Evolutionary conservation across 2,888 invertebrate genomes (phyloP).

Genomic region (Prosapia bicincta): DNA sequence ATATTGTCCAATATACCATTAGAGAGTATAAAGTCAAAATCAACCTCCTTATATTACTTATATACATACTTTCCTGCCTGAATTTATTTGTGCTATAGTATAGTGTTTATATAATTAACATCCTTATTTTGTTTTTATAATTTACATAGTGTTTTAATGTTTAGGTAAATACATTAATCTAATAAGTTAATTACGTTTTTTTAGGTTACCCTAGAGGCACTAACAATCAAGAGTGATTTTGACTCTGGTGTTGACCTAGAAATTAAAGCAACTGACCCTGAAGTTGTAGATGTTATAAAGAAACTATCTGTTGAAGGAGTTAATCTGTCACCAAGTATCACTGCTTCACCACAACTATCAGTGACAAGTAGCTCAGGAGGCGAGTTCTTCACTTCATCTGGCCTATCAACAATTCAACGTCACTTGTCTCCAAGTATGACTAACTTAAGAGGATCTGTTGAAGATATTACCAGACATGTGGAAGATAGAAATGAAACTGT

Average conservation of each 20-base stretch:
- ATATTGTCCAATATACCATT: too few species aligned
- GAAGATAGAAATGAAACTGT: conserved; percentile 7
- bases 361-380: conserved; percentile 39
- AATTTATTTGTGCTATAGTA: too few species aligned
- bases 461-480: conserved; percentile 48
- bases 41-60: too few species aligned
- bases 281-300: conserved; percentile 17
- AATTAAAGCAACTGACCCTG: conserved; percentile 30
- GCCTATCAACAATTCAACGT: conserved; percentile 15
- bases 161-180: too few species aligned
- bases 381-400: conserved; percentile 37
- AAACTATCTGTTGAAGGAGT: conserved; percentile 14
- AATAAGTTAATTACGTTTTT: too few species aligned
- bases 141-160: too few species aligned
- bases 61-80: too few species aligned
- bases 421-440: conserved; percentile 47
- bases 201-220: conserved; percentile 26
- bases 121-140: too few species aligned
- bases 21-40: too few species aligned
- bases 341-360: conserved; percentile 40
- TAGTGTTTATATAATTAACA: too few species aligned
- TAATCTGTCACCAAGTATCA: conserved; percentile 28
- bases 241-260: conserved; percentile 41
- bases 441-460: conserved; percentile 67
- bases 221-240: conserved; percentile 38